Percentiles rank a stretch among this genome's conserved stretches.
Conservation (phyloP, 2,113 vertebrate genomes). For the Thinocorus orbignyianus region DNA sequence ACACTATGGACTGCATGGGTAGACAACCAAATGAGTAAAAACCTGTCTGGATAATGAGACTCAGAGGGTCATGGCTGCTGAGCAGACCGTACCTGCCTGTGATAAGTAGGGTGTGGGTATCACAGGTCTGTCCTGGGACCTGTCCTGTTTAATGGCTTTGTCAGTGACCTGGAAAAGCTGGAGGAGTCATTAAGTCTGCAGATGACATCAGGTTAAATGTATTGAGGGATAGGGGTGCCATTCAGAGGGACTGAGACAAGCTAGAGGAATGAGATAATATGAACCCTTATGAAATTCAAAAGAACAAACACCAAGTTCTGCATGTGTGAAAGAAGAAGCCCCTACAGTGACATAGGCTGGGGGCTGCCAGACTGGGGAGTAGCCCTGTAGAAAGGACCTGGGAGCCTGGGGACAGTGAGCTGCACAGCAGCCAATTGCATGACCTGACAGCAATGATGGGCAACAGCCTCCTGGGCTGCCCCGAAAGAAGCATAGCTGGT, state of each 20-base stretch:
- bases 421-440: background rate
- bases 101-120: background rate
- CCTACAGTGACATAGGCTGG: background rate
- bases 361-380: background rate
- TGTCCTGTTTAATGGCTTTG: background rate
- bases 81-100: rapidly evolving
- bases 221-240: background rate
- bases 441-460: background rate
- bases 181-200: background rate
- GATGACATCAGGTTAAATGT: background rate
- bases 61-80: background rate
- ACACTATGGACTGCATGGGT: background rate
- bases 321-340: background rate
- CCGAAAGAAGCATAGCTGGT: background rate
- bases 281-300: background rate
- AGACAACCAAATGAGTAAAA: background rate
- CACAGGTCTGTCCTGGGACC: background rate
- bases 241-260: background rate
- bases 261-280: background rate
- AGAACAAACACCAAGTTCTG: background rate
- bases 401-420: background rate
- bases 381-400: background rate
- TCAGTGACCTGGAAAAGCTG: background rate
- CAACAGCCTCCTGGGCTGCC: background rate
- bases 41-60: background rate